Percentiles rank a stretch among this genome's conserved stretches.
Conservation (phyloP, 2,888 invertebrate genomes). For the Congeria kusceri region DNA sequence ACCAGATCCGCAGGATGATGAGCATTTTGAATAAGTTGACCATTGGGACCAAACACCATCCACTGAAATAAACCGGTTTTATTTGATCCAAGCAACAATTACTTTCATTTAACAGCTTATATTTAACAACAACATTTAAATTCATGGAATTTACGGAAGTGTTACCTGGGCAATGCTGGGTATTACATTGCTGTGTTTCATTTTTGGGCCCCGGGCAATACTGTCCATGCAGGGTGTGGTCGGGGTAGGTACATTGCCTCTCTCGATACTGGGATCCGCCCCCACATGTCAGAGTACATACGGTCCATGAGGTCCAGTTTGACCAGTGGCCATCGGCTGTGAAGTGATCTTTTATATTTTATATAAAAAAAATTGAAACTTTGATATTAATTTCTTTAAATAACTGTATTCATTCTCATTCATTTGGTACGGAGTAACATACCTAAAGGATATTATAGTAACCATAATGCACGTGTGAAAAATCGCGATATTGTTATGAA, state of each 20-base stretch:
- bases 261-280: slow-evolving; percentile 25
- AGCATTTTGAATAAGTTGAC: slow-evolving; percentile 76
- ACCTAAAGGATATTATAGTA: no score
- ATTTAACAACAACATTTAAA: no score
- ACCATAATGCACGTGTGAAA: no score
- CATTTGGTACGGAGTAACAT: no score
- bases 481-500: no score
- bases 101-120: no score
- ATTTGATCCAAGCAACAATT: no score
- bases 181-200: slow-evolving; percentile 44
- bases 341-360: no score
- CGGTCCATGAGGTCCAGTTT: slow-evolving; percentile 37
- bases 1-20: slow-evolving; percentile 78
- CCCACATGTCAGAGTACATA: slow-evolving; percentile 41
- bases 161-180: slow-evolving; percentile 48
- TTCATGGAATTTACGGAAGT: no score
- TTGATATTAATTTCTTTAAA: no score
- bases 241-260: slow-evolving; percentile 48
- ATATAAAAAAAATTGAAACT: no score
- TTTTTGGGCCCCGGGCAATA: slow-evolving; percentile 38
- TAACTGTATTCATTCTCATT: no score
- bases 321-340: slow-evolving; percentile 57
- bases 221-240: slow-evolving; percentile 41
- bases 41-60: slow-evolving; percentile 79
- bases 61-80: slow-evolving; percentile 21